Evolutionary conservation across 1,140 invertebrate genomes (phyloP).

Genomic region (Chlorops oryzae): DNA sequence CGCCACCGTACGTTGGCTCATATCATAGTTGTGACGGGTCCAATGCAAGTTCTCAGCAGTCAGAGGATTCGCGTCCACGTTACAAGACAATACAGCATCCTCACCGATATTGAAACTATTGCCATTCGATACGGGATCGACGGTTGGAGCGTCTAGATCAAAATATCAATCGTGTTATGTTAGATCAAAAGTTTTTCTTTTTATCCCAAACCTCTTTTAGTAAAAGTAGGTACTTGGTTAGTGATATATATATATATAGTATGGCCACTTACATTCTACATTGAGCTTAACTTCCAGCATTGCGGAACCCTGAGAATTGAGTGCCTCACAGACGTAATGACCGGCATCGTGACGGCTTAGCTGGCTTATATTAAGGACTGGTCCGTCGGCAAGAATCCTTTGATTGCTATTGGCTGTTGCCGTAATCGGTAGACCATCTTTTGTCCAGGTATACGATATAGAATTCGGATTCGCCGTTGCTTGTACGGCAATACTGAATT

Average conservation of each 20-base stretch:
- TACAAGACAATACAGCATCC: slow-evolving; percentile 79
- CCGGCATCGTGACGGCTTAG: slow-evolving; percentile 77
- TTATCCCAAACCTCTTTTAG: no score
- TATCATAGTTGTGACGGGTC: slow-evolving; percentile 68
- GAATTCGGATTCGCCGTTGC: slow-evolving; percentile 80
- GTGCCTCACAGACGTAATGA: slow-evolving; percentile 78
- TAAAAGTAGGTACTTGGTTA: not conserved
- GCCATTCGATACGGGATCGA: slow-evolving; percentile 66
- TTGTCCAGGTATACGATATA: slow-evolving; percentile 82
- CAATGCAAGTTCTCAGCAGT: slow-evolving; percentile 76
- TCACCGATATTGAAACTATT: slow-evolving; percentile 69
- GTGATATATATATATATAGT: not conserved
- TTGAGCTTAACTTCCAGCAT: slow-evolving; percentile 72
- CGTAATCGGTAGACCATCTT: slow-evolving; percentile 65
- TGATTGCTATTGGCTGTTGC: slow-evolving; percentile 43
- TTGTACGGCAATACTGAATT: slow-evolving; percentile 67
- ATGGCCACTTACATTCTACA: slow-evolving; percentile 78
- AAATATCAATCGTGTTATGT: not conserved
- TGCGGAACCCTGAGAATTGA: slow-evolving; percentile 79
- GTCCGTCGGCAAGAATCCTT: slow-evolving; percentile 67
- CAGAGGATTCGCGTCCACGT: slow-evolving; percentile 77
- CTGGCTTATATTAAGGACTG: slow-evolving; percentile 75
- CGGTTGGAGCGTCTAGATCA: slow-evolving; percentile 52
- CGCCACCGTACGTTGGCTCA: slow-evolving; percentile 57
- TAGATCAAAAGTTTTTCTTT: not conserved